Evolutionary conservation across 2,888 invertebrate genomes (phyloP).

Genomic region (Drosophila mimetica): DNA sequence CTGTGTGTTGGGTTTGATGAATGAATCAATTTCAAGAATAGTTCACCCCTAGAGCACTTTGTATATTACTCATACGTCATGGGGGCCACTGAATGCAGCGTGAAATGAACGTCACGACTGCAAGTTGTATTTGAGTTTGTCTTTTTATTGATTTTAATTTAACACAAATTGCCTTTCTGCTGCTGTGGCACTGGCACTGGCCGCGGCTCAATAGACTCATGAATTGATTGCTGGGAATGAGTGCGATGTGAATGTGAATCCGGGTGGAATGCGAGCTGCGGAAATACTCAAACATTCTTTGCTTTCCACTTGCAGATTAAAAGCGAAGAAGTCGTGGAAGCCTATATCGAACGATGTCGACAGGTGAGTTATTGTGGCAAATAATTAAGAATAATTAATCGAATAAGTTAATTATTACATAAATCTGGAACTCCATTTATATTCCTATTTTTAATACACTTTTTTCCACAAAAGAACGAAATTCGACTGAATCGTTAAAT

Average conservation of each 20-base stretch:
- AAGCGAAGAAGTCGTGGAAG: conserved; percentile 88
- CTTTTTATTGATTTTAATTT: conserved; percentile 71
- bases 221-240: conserved; percentile 27
- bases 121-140: conserved; percentile 26
- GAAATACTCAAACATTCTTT: conserved; percentile 46
- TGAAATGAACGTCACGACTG: conserved; percentile 49
- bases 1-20: neutral
- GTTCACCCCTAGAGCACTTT: neutral
- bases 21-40: conserved; percentile 17
- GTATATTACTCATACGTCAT: conserved; percentile 61
- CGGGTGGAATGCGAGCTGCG: conserved; percentile 43
- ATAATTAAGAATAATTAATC: neutral
- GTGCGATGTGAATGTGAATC: conserved; percentile 14
- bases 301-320: conserved; percentile 86
- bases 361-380: conserved; percentile 87
- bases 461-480: neutral
- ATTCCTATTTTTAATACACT: neutral
- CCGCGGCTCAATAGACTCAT: conserved; percentile 42
- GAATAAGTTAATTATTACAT: neutral
- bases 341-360: conserved; percentile 90
- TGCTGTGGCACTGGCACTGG: conserved; percentile 37
- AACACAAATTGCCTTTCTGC: conserved; percentile 59
- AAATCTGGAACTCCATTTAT: neutral
- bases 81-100: conserved; percentile 28
- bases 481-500: neutral